Evolutionary conservation across 2,797 vertebrate genomes (phyloP).

Genomic region (Platalea minor): DNA sequence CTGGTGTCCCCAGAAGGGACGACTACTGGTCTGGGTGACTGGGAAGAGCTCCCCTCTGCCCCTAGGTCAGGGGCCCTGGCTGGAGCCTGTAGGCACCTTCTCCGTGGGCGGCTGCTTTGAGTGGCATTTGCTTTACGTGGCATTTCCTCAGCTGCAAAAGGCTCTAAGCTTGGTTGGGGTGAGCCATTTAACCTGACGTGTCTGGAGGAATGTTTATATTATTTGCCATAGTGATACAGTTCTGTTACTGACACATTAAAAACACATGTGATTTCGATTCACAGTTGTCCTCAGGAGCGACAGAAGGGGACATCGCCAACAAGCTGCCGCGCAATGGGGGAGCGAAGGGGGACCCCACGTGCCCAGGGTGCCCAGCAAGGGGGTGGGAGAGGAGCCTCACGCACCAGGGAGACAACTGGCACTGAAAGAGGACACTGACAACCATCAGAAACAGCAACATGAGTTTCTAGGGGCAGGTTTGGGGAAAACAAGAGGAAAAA

Average conservation of each 20-base stretch:
- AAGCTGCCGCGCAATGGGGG: accelerated
- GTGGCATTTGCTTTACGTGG: neutral
- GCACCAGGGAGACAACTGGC: neutral
- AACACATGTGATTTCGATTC: accelerated
- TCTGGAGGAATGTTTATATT: neutral
- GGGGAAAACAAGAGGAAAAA: too few relatives aligned
- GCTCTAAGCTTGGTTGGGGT: neutral
- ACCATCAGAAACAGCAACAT: neutral
- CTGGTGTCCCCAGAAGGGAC: neutral
- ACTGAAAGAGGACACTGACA: neutral
- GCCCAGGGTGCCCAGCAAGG: neutral
- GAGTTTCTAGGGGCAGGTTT: neutral
- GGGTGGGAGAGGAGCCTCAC: neutral
- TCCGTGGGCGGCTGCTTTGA: neutral
- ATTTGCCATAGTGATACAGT: neutral
- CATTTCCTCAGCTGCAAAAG: neutral
- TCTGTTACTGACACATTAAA: neutral
- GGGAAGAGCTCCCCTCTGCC: neutral
- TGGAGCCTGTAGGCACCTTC: neutral
- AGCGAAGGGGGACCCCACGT: neutral
- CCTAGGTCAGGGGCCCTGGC: accelerated
- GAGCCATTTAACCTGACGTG: neutral
- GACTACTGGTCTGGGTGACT: accelerated
- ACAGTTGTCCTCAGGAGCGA: neutral
- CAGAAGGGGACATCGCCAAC: neutral